These are phyloP conservation scores for Aplysia californica DNA, from an alignment of 1,140 invertebrate species.

Conservation along the genomic window DNA sequence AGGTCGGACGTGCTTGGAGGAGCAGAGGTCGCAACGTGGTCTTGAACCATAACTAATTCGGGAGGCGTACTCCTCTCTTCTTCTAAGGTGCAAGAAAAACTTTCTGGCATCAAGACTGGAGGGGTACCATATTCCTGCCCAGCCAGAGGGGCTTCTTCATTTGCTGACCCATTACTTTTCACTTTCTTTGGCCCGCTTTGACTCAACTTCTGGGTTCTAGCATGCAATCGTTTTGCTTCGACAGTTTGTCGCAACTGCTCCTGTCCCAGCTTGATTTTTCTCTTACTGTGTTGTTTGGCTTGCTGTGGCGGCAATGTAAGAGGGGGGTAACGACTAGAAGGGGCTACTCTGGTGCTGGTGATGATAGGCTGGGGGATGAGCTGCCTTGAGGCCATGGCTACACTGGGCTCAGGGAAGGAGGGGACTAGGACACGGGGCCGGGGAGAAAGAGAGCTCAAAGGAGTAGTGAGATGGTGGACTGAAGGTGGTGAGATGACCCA, in stretches of 20 bases:
- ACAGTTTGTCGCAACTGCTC: neutral
- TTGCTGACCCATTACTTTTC: neutral
- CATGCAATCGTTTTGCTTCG: too few species aligned
- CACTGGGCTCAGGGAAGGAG: neutral
- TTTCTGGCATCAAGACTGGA: slow-evolving; percentile 5
- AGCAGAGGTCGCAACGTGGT: slow-evolving; percentile 5
- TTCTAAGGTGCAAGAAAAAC: neutral
- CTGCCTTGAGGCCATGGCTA: slow-evolving; percentile 20
- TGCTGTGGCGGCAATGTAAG: neutral
- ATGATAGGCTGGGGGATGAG: slow-evolving; percentile 51
- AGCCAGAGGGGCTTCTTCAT: too few species aligned
- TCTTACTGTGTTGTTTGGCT: neutral
- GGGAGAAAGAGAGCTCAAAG: neutral
- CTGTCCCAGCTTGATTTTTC: too few species aligned
- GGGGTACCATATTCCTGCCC: slow-evolving; percentile 1
- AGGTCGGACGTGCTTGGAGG: slow-evolving; percentile 9
- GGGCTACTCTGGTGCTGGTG: slow-evolving; percentile 39
- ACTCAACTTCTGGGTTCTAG: too few species aligned
- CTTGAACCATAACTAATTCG: slow-evolving; percentile 28
- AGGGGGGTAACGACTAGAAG: neutral
- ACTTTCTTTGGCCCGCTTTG: neutral
- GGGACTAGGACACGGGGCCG: neutral
- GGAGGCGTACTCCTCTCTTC: slow-evolving; percentile 23
- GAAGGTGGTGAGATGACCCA: neutral
- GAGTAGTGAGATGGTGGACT: neutral